Percentiles rank a stretch among this genome's conserved stretches.
Evolutionary conservation across 2,888 invertebrate genomes (phyloP).

Genomic region (Eristalis intricaria): DNA sequence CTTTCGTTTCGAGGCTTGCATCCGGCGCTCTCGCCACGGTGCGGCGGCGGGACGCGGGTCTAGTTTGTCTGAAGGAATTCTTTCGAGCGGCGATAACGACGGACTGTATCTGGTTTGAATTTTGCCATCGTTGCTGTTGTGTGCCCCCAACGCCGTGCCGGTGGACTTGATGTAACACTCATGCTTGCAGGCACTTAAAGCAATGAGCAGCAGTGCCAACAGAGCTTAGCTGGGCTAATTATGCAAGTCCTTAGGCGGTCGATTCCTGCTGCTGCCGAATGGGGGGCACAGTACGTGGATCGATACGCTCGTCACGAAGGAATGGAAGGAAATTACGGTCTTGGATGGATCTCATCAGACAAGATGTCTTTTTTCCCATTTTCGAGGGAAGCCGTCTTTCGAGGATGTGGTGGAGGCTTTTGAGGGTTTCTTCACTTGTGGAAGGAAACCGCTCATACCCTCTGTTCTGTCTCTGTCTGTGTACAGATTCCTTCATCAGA

Average conservation of each 20-base stretch:
- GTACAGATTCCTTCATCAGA: no score
- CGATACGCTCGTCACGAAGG: not conserved
- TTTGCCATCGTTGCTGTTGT: not conserved
- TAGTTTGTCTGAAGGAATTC: conserved; percentile 18
- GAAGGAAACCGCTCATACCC: no score
- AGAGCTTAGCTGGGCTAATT: not conserved
- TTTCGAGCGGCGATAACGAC: conserved; percentile 26
- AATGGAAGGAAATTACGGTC: not conserved
- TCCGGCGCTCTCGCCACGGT: conserved; percentile 5
- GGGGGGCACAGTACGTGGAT: not conserved
- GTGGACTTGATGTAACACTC: conserved; percentile 33
- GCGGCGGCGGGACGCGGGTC: not conserved
- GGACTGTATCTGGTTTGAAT: not conserved
- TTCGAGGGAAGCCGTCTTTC: no score
- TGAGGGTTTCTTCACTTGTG: no score
- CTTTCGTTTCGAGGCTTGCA: conserved; percentile 59
- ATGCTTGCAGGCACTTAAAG: conserved; percentile 22
- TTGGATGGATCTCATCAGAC: not conserved
- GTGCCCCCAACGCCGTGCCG: not conserved
- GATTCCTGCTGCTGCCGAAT: not conserved
- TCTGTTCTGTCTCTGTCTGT: no score
- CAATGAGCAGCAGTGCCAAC: conserved; percentile 28
- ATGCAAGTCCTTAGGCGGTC: not conserved
- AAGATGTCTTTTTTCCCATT: no score
- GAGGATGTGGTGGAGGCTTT: no score